phyloP scores from a whole-genome alignment of 2,113 vertebrate genomes.

The Dipodomys spectabilis region DNA sequence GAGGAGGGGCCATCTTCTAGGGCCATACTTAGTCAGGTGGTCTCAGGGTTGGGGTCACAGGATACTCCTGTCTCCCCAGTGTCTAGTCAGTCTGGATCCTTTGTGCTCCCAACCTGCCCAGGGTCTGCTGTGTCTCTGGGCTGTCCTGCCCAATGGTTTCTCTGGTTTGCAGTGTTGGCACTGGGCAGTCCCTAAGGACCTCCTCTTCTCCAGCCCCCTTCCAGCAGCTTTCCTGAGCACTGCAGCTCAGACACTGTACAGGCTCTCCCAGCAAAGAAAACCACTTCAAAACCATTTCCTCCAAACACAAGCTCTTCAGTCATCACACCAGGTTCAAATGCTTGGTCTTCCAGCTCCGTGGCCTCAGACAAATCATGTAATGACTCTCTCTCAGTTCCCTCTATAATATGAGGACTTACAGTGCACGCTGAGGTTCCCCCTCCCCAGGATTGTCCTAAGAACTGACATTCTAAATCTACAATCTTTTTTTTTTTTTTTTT shows the following conservation, averaged over 20 bases:
- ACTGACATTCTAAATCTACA: neutral
- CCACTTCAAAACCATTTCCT: neutral
- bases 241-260: neutral
- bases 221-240: neutral
- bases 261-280: conserved; percentile 14
- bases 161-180: neutral
- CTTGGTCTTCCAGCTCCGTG: neutral
- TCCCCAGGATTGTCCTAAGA: neutral
- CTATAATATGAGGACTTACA: neutral
- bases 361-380: neutral
- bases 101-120: neutral
- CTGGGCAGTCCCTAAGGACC: neutral
- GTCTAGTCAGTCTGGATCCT: neutral
- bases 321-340: neutral
- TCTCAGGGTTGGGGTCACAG: neutral
- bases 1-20: neutral
- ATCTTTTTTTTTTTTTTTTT: too few relatives aligned
- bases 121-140: neutral
- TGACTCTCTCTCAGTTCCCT: neutral
- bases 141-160: neutral
- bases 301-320: neutral
- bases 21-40: neutral
- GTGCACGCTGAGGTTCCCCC: too few relatives aligned
- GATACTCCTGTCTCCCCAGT: too few relatives aligned
- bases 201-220: too few relatives aligned